Percentiles rank a stretch among this genome's conserved stretches.
Conservation (phyloP, 2,797 vertebrate genomes). For the Microctenopoma steveboyesi region DNA sequence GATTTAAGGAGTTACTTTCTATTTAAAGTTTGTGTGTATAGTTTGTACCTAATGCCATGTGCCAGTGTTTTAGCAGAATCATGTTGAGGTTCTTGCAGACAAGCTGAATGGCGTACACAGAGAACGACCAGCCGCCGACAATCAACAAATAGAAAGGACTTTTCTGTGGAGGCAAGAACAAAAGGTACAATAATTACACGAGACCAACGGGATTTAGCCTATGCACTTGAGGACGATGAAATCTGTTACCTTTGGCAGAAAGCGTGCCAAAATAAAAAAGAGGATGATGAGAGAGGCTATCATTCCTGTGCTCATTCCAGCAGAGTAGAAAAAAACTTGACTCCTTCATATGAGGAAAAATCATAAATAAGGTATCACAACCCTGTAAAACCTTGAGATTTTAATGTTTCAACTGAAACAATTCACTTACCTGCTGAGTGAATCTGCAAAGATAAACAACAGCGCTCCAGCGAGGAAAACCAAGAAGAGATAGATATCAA, state of each 20-base stretch:
- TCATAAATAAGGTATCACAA: not conserved
- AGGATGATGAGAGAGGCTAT: conserved; percentile 91
- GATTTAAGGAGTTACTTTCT: too few relatives aligned
- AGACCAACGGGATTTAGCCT: not conserved
- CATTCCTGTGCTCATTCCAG: conserved; percentile 92
- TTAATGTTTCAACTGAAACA: not conserved
- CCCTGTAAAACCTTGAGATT: not conserved
- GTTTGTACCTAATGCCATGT: conserved; percentile 86
- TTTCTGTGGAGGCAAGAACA: conserved; percentile 83
- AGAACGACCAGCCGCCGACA: conserved; percentile 94
- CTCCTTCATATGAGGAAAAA: conserved; percentile 81
- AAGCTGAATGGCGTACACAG: conserved; percentile 93
- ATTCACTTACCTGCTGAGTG: conserved; percentile 89
- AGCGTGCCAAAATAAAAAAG: conserved; percentile 88
- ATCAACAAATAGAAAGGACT: conserved; percentile 91
- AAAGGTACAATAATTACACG: conserved; percentile 4
- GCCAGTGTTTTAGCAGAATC: conserved; percentile 92
- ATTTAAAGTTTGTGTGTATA: not conserved
- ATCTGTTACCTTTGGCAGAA: conserved; percentile 89
- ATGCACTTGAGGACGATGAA: not conserved
- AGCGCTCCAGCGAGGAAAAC: conserved; percentile 88
- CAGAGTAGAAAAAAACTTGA: conserved; percentile 92
- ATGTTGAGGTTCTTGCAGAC: conserved; percentile 90
- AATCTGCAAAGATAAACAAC: conserved; percentile 90
- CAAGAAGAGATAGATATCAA: conserved; percentile 90